Base-by-base conservation (phyloP, 2,888 invertebrate genomes). In the Sicus ferrugineus region DNA sequence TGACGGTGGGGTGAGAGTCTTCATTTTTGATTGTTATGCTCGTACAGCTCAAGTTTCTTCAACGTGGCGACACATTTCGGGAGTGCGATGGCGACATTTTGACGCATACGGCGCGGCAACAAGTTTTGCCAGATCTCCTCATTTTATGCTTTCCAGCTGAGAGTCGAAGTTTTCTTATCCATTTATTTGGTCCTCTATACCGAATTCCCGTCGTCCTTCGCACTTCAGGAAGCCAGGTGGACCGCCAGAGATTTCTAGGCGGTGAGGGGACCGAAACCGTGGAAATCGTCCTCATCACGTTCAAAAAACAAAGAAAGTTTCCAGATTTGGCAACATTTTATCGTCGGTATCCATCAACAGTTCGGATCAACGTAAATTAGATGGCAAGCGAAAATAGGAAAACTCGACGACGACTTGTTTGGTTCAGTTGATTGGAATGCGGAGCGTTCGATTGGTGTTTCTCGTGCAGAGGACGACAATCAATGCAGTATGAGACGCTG, bases 281-380 rank as follows among this genome's bases (percentile, higher is more conserved):
- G 34, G 34, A 14, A 9, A 4, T 16, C 42, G 5, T 16, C 61
- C 42, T 64, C 52, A 50, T 64, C 64, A 64, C 21, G 61, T 42
- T 23, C 19, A 52, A 52, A 30, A 52, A 52, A 50, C 52, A 31
- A 50, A 26, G 5, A 16, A 42, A 42, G 38, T 64, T 52, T 31
- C 9, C 19, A 50, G 48, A 64, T 34, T 50, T 64, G 48, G 48
- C 52, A 64, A 64, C 64, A 52, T 64, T 64, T 64, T 64, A 64
- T 64, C 64, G 6, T 21, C 14, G 31, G 34, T 21, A 52, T 48
- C 52, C 61, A 42, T 42, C 52, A 21, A 52, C 52, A 64, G 21
- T 52, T n/a, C 2, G 31, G 64, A 64, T 64, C 52, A 21, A 64
- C 64, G 52, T 64, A 64, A 64, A 64, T 64, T 64, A 31, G 52